Conservation (phyloP, 2,797 vertebrate species). For the Anabas testudineus region DNA sequence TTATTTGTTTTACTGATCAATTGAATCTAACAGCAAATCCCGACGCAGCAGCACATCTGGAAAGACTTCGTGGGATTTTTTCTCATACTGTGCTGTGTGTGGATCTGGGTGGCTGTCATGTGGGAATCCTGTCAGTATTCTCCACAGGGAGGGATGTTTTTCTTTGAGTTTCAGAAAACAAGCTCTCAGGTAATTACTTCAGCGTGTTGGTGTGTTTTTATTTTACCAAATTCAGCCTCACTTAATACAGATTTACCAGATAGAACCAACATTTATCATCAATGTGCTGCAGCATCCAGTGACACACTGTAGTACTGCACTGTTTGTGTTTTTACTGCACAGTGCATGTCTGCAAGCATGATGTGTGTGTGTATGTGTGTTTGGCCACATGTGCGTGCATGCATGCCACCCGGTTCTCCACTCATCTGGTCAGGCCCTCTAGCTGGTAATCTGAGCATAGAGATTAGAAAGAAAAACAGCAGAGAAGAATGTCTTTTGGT, state of each 20-base stretch:
- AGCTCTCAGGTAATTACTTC: slow-evolving; percentile 79
- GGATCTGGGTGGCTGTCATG: slow-evolving; percentile 63
- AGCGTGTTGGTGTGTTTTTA: slow-evolving; percentile 64
- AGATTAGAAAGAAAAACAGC: slow-evolving; percentile 84
- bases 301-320: not conserved
- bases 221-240: slow-evolving; percentile 22
- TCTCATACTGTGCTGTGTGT: slow-evolving; percentile 49
- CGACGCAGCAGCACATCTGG: slow-evolving; percentile 81
- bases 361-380: slow-evolving; percentile 26
- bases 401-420: slow-evolving; percentile 68
- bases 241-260: not conserved
- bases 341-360: not conserved
- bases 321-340: not conserved
- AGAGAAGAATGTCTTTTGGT: slow-evolving; percentile 83
- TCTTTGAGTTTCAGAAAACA: slow-evolving; percentile 73
- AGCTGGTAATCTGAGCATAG: slow-evolving; percentile 83
- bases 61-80: slow-evolving; percentile 71
- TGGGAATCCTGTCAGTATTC: slow-evolving; percentile 79
- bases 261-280: slow-evolving; percentile 5
- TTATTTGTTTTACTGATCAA: not conserved
- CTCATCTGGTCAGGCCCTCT: slow-evolving; percentile 78
- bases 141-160: slow-evolving; percentile 75
- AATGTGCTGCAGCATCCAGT: not conserved
- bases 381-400: slow-evolving; percentile 65
- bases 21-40: slow-evolving; percentile 4